Evolutionary conservation across 2,888 invertebrate genomes (phyloP).

Genomic region (Labia minor): DNA sequence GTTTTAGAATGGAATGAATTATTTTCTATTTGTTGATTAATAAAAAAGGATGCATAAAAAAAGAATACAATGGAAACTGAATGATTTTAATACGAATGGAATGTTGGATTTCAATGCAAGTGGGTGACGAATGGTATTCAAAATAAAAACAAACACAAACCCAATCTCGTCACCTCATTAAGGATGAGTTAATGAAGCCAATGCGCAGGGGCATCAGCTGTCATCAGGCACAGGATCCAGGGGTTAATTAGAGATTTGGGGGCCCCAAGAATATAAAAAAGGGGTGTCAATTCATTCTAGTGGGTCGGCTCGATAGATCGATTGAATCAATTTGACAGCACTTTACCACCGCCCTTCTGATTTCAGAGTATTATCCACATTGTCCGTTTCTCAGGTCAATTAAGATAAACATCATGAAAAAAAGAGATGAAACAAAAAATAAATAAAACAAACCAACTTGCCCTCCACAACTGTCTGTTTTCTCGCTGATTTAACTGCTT

Average conservation of each 20-base stretch:
- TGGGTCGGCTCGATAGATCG: neutral
- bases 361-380: neutral
- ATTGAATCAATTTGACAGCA: neutral
- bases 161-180: neutral
- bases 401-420: neutral
- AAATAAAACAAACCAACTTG: neutral
- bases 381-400: slow-evolving; percentile 1
- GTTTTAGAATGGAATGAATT: no score
- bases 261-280: no score
- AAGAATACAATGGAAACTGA: no score
- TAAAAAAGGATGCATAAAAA: no score
- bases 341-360: no score
- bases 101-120: no score
- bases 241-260: neutral
- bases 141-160: no score
- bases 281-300: neutral
- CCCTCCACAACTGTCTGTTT: neutral
- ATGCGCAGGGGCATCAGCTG: neutral
- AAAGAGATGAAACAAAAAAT: neutral
- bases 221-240: neutral
- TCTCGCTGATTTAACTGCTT: slow-evolving; percentile 1
- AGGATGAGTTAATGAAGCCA: neutral
- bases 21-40: no score
- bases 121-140: no score
- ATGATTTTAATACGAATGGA: no score